Conservation (phyloP, 2,797 vertebrate genomes). For the Ptychadena robeensis region DNA sequence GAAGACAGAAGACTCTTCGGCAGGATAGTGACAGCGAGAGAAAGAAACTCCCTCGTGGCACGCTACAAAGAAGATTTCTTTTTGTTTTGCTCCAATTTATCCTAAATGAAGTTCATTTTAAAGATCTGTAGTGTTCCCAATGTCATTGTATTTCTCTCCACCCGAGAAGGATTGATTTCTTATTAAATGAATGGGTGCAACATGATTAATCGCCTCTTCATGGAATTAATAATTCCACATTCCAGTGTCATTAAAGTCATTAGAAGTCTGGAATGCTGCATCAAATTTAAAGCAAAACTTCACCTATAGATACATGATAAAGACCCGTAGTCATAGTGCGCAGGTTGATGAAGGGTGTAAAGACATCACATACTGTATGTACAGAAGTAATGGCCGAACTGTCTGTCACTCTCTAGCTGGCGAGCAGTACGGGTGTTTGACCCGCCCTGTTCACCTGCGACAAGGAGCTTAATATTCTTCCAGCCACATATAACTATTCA, state of each 20-base stretch:
- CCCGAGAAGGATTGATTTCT: conserved; percentile 53
- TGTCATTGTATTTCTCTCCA: conserved; percentile 55
- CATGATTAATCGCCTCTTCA: conserved; percentile 49
- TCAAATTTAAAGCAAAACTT: background rate
- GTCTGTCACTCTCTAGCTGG: too few relatives aligned
- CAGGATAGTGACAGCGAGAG: conserved; percentile 71
- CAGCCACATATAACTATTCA: too few relatives aligned
- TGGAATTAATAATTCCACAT: conserved; percentile 32
- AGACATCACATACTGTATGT: too few relatives aligned
- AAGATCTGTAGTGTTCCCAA: conserved; percentile 38
- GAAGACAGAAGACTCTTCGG: conserved; percentile 72
- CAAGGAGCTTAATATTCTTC: too few relatives aligned
- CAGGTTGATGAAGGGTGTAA: too few relatives aligned
- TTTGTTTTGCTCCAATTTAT: conserved; percentile 55
- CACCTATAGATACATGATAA: background rate
- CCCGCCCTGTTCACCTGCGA: too few relatives aligned
- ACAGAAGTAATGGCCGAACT: too few relatives aligned
- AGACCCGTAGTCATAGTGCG: too few relatives aligned
- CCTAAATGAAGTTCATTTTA: conserved; percentile 62
- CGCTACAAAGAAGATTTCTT: conserved; percentile 53
- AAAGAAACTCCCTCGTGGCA: conserved; percentile 63
- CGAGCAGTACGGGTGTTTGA: too few relatives aligned
- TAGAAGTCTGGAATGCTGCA: background rate
- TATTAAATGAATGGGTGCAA: conserved; percentile 51
- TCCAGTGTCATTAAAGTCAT: background rate